Evolutionary conservation across 2,113 vertebrate genomes (phyloP).

Genomic region (Semicossyphus pulcher): DNA sequence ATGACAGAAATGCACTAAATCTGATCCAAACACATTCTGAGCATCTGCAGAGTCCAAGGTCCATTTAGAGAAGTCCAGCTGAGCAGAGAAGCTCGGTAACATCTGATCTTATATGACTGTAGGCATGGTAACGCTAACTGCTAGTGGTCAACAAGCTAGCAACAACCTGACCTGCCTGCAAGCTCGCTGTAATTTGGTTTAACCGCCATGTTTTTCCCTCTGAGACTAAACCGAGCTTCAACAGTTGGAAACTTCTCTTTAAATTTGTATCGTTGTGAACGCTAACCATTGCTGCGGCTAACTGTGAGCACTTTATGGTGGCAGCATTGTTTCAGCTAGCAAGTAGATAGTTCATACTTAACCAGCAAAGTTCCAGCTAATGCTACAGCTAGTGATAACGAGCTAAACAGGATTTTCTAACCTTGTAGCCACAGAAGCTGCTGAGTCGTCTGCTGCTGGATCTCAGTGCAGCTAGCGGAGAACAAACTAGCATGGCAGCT

Average conservation of each 20-base stretch:
- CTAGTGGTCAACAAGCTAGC: neutral
- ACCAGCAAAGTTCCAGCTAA: neutral
- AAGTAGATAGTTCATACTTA: neutral
- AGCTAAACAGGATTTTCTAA: neutral
- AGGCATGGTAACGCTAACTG: neutral
- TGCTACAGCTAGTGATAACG: neutral
- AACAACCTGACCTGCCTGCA: too few species aligned
- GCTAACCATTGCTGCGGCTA: neutral
- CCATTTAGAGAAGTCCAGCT: neutral
- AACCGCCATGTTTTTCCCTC: too few species aligned
- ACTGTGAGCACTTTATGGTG: neutral
- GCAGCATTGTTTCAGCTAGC: neutral
- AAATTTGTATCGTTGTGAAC: too few species aligned
- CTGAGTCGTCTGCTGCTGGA: neutral
- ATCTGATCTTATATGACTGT: neutral
- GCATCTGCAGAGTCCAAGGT: neutral
- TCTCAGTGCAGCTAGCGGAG: neutral
- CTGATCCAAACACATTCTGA: too few species aligned
- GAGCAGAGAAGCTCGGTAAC: too few species aligned
- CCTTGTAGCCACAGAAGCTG: neutral
- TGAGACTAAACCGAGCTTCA: too few species aligned
- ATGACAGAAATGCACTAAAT: conserved; percentile 74
- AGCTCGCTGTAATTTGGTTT: too few species aligned
- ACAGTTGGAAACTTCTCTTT: too few species aligned
- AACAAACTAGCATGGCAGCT: neutral